Evolutionary conservation across 2,797 vertebrate species (phyloP).

Genomic region (Lindbergichthys nudifrons): DNA sequence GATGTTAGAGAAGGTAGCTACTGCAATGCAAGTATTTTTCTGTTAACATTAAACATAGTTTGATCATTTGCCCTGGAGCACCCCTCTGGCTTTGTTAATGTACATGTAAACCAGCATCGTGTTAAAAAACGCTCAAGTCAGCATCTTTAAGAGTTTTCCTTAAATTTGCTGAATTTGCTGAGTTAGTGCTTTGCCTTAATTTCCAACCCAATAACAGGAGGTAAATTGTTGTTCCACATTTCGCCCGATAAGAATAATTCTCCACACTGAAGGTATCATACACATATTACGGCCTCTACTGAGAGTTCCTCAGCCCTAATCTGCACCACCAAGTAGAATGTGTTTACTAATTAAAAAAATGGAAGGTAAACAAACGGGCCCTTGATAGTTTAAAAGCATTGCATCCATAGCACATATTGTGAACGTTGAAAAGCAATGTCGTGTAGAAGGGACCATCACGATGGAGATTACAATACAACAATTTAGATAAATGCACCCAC

Average conservation of each 20-base stretch:
- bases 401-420: slow-evolving; percentile 5
- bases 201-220: slow-evolving; percentile 62
- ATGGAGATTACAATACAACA: slow-evolving; percentile 11
- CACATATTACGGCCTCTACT: slow-evolving; percentile 21
- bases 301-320: slow-evolving; percentile 38
- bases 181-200: slow-evolving; percentile 56
- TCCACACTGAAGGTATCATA: slow-evolving; percentile 34
- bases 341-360: slow-evolving; percentile 6
- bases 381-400: not conserved
- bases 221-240: slow-evolving; percentile 64
- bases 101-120: slow-evolving; percentile 61
- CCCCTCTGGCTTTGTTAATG: slow-evolving; percentile 56
- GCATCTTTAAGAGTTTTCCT: slow-evolving; percentile 68
- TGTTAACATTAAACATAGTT: slow-evolving; percentile 63
- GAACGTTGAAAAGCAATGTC: slow-evolving; percentile 10
- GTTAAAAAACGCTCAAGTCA: slow-evolving; percentile 65
- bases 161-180: slow-evolving; percentile 70
- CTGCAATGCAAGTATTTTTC: slow-evolving; percentile 48
- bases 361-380: slow-evolving; percentile 12
- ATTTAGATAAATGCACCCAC: not conserved
- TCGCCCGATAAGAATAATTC: slow-evolving; percentile 57
- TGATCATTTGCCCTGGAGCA: slow-evolving; percentile 66
- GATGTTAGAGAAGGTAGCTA: slow-evolving; percentile 17
- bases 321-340: slow-evolving; percentile 14
- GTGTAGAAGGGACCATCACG: not conserved